Base-by-base conservation (phyloP, 2,888 invertebrate species). In the Acronicta psi region DNA sequence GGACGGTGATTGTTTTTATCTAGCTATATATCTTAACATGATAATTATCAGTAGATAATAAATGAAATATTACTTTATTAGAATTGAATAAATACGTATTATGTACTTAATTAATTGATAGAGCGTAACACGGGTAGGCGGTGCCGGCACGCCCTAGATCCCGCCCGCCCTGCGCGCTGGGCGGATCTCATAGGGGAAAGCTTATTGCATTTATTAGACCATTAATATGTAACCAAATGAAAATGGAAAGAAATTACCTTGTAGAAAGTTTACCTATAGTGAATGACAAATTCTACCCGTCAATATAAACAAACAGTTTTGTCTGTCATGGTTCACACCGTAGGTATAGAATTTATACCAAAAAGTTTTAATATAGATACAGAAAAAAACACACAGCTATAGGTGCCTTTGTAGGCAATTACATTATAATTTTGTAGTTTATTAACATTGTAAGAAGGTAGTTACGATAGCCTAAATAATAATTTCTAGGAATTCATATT, bases 91-190 rank as follows among this genome's bases (percentile, higher is more conserved):
- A 6, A 0, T 13, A 20, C 9, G 9, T 17, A 40, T n/a, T 23
- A 36, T 2, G 10, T 52, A 42, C 5, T 46, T 42, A 56, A 63
- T 73, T 59, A 64, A 62, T 60, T 50, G 52, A 65, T 47, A 58
- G 52, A 61, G 36, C 36, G 65, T 59, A 61, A 58, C 61, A 47
- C 40, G 37, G 37, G 67, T 79, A 76, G 77, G 75, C 80, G 77
- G 68, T 72, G 67, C 81, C 77, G 73, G 44, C 64, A 75, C 80
- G 77, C 81, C 83, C 75, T 69, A 71, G 64, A 72, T 75, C 52
- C 81, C 79, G 78, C 81, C 86, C 86, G 86, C 87, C 85, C 77
- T 74, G 49, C 53, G 37, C 57, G 59, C 68, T 75, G 82, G 82
- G 84, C 83, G 85, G 86, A 64, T 68, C 74, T 56, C 20, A 16